Percentiles rank a stretch among this genome's conserved stretches.
Conservation (phyloP, 2,888 invertebrate genomes). For the Myopa testacea region DNA sequence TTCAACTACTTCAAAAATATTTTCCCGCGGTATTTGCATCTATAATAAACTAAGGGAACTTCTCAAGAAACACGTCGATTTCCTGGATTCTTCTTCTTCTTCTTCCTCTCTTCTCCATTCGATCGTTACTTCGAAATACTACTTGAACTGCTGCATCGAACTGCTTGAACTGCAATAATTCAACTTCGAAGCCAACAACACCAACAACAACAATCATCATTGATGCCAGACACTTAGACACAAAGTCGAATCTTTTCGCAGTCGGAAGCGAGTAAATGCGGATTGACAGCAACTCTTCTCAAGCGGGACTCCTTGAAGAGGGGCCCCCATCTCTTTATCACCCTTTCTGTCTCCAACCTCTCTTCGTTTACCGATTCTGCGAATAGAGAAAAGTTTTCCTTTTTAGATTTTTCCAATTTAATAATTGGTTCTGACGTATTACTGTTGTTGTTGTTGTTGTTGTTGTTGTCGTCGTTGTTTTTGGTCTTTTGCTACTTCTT, state of each 20-base stretch:
- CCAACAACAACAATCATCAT: slow-evolving; percentile 17
- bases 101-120: too few relatives aligned
- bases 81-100: too few relatives aligned
- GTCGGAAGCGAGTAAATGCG: background rate
- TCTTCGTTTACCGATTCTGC: too few relatives aligned
- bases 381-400: slow-evolving; percentile 21
- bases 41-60: background rate
- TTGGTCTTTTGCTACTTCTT: too few relatives aligned
- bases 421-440: slow-evolving; percentile 15
- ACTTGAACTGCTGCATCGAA: slow-evolving; percentile 29
- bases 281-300: background rate
- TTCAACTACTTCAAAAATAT: too few relatives aligned
- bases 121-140: background rate
- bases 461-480: background rate
- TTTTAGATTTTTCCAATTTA: slow-evolving; percentile 31
- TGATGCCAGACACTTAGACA: slow-evolving; percentile 29
- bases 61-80: too few relatives aligned
- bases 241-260: slow-evolving; percentile 3
- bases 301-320: background rate
- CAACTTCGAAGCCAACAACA: slow-evolving; percentile 35
- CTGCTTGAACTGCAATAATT: slow-evolving; percentile 35
- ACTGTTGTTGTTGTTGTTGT: too few relatives aligned
- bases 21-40: background rate
- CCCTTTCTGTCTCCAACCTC: too few relatives aligned
- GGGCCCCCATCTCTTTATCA: background rate